phyloP scores from a whole-genome alignment of 2,888 invertebrate genomes.

The Orthosia incerta region DNA sequence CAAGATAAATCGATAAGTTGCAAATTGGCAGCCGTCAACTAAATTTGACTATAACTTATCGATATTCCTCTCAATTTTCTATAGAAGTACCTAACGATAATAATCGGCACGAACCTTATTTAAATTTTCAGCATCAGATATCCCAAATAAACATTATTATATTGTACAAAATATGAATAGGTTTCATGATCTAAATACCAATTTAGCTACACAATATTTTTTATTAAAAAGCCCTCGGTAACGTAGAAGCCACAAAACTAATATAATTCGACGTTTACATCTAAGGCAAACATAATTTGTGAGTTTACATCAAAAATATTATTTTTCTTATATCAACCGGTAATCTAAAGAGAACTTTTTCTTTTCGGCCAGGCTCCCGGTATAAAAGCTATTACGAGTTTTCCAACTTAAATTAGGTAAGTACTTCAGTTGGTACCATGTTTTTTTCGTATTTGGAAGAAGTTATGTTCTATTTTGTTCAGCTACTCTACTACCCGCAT shows the following conservation, averaged over 20 bases:
- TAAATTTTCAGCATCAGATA: slow-evolving; percentile 25
- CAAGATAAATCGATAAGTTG: background rate
- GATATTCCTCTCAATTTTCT: slow-evolving; percentile 10
- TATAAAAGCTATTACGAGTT: slow-evolving; percentile 64
- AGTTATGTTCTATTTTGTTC: slow-evolving; percentile 48
- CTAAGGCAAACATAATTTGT: slow-evolving; percentile 42
- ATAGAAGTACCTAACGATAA: slow-evolving; percentile 7
- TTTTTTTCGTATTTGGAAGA: slow-evolving; percentile 51
- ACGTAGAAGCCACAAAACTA: slow-evolving; percentile 26
- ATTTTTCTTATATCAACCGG: slow-evolving; percentile 47
- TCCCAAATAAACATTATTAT: slow-evolving; percentile 15
- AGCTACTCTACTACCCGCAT: slow-evolving; percentile 12
- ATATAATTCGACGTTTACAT: slow-evolving; percentile 27
- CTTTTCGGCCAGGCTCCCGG: slow-evolving; percentile 38
- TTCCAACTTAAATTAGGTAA: slow-evolving; percentile 67
- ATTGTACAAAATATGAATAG: background rate
- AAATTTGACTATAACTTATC: slow-evolving; percentile 20
- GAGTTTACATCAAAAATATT: slow-evolving; percentile 41
- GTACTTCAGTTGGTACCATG: slow-evolving; percentile 44
- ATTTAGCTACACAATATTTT: background rate
- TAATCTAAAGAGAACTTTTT: slow-evolving; percentile 61
- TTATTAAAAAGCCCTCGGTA: slow-evolving; percentile 25
- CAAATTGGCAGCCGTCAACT: slow-evolving; percentile 19
- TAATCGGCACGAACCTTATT: slow-evolving; percentile 11
- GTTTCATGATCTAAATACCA: slow-evolving; percentile 14